These are phyloP conservation scores for Drosophila yooni DNA, from an alignment of 2,888 invertebrate species.

Conservation along the genomic window DNA sequence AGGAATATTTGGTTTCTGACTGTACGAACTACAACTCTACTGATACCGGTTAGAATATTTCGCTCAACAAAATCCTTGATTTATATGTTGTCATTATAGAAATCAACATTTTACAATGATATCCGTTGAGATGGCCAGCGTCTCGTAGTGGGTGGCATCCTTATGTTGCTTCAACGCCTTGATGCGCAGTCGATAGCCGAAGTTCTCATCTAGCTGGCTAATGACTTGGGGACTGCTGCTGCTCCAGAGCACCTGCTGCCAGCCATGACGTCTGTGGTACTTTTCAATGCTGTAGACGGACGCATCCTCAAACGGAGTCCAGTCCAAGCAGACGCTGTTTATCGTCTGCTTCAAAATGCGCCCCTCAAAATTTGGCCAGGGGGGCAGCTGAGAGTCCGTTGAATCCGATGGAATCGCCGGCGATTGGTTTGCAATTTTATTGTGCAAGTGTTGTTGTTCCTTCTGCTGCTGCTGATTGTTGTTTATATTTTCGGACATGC, in stretches of 20 bases:
- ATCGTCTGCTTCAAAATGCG: conserved; percentile 76
- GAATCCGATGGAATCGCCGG: background rate
- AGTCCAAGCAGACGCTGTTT: conserved; percentile 77
- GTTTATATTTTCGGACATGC: conserved; percentile 60
- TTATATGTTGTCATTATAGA: too few relatives aligned
- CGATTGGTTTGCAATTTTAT: conserved; percentile 45
- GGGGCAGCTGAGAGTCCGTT: background rate
- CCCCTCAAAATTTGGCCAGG: conserved; percentile 69
- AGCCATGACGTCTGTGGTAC: conserved; percentile 75
- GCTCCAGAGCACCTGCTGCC: conserved; percentile 83
- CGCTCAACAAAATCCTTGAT: background rate
- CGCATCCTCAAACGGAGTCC: conserved; percentile 73
- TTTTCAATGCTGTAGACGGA: conserved; percentile 83
- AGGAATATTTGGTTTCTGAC: background rate
- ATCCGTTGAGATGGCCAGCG: conserved; percentile 71
- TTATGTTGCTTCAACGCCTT: conserved; percentile 71
- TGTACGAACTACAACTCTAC: background rate
- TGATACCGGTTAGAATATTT: background rate
- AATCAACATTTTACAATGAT: conserved; percentile 71
- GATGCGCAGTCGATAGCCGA: conserved; percentile 81
- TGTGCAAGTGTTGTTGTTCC: conserved; percentile 10
- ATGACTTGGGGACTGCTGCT: conserved; percentile 68
- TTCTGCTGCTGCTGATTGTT: conserved; percentile 52
- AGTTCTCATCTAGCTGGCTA: conserved; percentile 82
- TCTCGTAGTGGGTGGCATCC: conserved; percentile 60